A percentile compares a stretch with the other conserved stretches of the same genome.
Conservation (phyloP, 1,140 invertebrate species). For the Drosophila ohnishii region DNA sequence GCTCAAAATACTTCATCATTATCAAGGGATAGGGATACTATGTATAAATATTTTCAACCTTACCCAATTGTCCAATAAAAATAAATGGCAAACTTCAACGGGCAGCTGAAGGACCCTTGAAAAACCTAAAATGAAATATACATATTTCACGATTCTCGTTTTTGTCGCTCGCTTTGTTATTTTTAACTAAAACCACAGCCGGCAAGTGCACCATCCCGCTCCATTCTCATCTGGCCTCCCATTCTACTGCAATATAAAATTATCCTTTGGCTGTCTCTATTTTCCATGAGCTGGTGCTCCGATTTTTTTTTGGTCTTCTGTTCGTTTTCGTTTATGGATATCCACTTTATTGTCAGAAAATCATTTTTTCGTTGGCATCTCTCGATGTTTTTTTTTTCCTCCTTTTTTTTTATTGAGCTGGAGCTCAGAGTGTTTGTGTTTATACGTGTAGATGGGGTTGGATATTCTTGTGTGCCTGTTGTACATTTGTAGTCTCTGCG, state of each 20-base stretch:
- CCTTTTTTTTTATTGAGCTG: slow-evolving; percentile 39
- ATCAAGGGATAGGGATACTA: background rate
- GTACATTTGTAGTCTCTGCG: slow-evolving; percentile 29
- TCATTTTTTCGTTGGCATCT: slow-evolving; percentile 53
- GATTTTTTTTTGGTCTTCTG: slow-evolving; percentile 17
- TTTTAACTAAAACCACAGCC: slow-evolving; percentile 62
- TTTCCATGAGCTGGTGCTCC: slow-evolving; percentile 7
- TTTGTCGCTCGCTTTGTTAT: slow-evolving; percentile 56
- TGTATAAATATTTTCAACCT: background rate
- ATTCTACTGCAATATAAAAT: slow-evolving; percentile 29
- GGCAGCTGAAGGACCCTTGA: background rate
- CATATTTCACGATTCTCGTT: slow-evolving; percentile 39
- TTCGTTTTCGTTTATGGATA: slow-evolving; percentile 37
- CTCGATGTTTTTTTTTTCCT: slow-evolving; percentile 31
- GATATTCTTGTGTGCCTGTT: slow-evolving; percentile 7
- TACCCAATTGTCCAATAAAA: background rate
- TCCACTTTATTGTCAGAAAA: slow-evolving; percentile 64
- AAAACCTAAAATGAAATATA: slow-evolving; percentile 41
- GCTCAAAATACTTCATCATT: background rate
- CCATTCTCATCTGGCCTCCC: background rate
- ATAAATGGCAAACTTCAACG: slow-evolving; percentile 7
- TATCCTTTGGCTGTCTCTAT: slow-evolving; percentile 51
- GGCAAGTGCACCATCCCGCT: slow-evolving; percentile 22
- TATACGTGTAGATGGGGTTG: background rate
- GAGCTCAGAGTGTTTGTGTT: slow-evolving; percentile 30